Percentiles rank a stretch among this genome's conserved stretches.
Evolutionary conservation across 1,140 invertebrate species (phyloP).

Genomic region (Drosophila miranda): DNA sequence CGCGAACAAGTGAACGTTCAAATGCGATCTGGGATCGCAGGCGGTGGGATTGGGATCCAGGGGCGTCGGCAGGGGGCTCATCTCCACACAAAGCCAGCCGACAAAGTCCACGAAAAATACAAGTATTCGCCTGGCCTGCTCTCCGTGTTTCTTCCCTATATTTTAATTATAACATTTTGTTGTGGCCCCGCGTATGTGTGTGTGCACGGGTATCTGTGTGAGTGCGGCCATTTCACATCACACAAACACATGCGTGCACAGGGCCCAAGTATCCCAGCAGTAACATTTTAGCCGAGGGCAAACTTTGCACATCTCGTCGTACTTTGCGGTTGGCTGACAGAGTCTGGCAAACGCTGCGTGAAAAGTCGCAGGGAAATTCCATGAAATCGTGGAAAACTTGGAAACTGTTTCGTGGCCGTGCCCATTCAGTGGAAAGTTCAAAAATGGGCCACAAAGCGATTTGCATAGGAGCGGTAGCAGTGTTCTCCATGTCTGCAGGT

Average conservation of each 20-base stretch:
- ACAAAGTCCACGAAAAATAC: conserved; percentile 60
- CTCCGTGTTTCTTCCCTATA: conserved; percentile 52
- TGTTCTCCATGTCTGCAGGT: no score
- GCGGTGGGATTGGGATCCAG: conserved; percentile 11
- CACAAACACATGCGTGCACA: conserved; percentile 2
- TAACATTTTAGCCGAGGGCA: conserved; percentile 46
- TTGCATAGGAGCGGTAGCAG: background rate
- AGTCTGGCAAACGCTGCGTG: conserved; percentile 39
- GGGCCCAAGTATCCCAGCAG: conserved; percentile 14
- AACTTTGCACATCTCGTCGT: conserved; percentile 49
- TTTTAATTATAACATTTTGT: conserved; percentile 64
- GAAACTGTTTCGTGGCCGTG: background rate
- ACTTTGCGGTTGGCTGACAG: conserved; percentile 48
- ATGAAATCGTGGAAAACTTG: background rate
- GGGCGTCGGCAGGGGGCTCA: conserved; percentile 21
- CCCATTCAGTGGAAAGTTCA: background rate
- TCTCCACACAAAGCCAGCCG: conserved; percentile 59
- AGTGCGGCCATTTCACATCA: conserved; percentile 45
- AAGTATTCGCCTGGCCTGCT: conserved; percentile 18
- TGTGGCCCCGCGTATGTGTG: background rate
- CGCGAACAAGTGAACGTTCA: conserved; percentile 69
- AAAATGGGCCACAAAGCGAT: conserved; percentile 10
- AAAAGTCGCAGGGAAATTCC: conserved; percentile 37
- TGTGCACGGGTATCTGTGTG: conserved; percentile 18
- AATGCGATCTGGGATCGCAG: conserved; percentile 52